Conservation (phyloP, 2,888 invertebrate genomes). For the Microctonus brassicae region DNA sequence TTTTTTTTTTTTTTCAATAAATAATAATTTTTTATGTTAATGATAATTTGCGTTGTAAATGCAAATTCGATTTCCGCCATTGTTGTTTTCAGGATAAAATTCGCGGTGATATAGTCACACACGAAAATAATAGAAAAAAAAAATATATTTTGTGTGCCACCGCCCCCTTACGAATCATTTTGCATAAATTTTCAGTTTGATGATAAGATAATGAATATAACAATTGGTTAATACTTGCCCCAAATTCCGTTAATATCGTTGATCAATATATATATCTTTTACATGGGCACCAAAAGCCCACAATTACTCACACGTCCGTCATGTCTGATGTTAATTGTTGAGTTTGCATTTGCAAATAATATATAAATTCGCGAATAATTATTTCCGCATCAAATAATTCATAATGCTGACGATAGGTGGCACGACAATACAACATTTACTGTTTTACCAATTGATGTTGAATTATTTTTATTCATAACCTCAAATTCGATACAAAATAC, state of each 20-base stretch:
- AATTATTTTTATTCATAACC: too few relatives aligned
- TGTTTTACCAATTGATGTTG: too few relatives aligned
- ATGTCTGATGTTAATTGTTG: constrained; percentile 50
- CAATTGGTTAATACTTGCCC: too few relatives aligned
- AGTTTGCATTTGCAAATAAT: constrained; percentile 60
- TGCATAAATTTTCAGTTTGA: constrained; percentile 41
- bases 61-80: constrained; percentile 54
- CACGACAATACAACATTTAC: too few relatives aligned
- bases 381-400: constrained; percentile 56
- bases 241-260: constrained; percentile 41
- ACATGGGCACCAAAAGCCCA: constrained; percentile 34
- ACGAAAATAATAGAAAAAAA: constrained; percentile 49
- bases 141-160: constrained; percentile 57
- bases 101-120: constrained; percentile 33
- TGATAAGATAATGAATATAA: constrained; percentile 20
- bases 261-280: constrained; percentile 36
- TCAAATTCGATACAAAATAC: too few relatives aligned
- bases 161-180: constrained; percentile 57
- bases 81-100: constrained; percentile 53
- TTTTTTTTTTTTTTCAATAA: neutral
- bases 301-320: constrained; percentile 39
- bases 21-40: neutral
- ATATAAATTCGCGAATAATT: constrained; percentile 60
- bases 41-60: constrained; percentile 28
- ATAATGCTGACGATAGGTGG: constrained; percentile 51